Base-by-base conservation (phyloP, 92 coral and sea anemone genomes). In the Montipora capitata region DNA sequence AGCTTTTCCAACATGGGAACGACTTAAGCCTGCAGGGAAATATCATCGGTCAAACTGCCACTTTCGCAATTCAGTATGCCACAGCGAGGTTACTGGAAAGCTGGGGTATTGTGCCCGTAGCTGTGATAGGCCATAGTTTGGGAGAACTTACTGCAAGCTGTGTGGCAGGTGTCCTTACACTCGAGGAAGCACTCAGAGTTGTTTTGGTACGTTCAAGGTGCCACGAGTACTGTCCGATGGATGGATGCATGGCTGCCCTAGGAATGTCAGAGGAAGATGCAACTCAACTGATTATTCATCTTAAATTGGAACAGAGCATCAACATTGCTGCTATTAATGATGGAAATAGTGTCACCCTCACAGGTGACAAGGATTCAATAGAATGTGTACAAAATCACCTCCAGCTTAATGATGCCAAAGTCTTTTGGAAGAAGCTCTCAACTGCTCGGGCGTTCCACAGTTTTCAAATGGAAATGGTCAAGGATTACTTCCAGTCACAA, bases 401-500 rank as follows among this genome's bases (percentile, higher is more conserved):
- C 41, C 75, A 68, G 39, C 27, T 69, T 5, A 77, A 80, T n/a
- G 75, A 78, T 45, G 3, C 79, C 10, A 80, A 79, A 16, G 87
- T 89, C 41, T 96, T 96, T 76, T 91, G 96, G 95, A 96, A 75
- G 88, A 77, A 56, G 5, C 93, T 96, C 16, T 42, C 79, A 18
- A 96, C 96, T 12, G 68, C 96, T 5, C 93, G 96, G 17, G 99
- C 99, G 8, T 96, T 94, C 72, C 98, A 96, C 78, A 96, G 98
- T 72, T 59, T 38, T 8, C 87, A 96, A 51, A 87, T 96, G 61
- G 96, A 91, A 40, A 82, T 78, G 48, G 73, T 96, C 66, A 91
- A 94, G 81, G 56, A 87, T 17, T 40, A 67, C 44, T 96, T 94
- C 70, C 72, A 43, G 63, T 87, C 79, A 42, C 92, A 84, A 0